Base-by-base conservation (phyloP, 2,888 invertebrate genomes). In the Melieria omissa region DNA sequence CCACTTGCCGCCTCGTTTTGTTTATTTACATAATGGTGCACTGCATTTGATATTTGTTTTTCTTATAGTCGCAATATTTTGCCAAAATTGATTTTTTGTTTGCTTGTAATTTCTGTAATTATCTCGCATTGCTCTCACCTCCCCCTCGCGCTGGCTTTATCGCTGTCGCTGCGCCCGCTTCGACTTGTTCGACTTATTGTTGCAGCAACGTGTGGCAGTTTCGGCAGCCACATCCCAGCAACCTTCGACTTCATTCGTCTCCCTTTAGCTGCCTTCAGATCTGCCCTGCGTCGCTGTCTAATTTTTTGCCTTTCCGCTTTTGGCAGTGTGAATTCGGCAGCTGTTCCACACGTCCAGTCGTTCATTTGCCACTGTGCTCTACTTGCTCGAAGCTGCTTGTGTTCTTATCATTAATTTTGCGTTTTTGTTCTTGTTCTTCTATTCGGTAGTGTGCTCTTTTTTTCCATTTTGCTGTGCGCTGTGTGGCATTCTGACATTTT, bases 401-500 rank as follows among this genome's bases (percentile, higher is more conserved):
- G 12, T 65, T 73, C 71, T 71, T 65, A 58, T 74, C 72, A 74
- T 75, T 74, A 65, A 70, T 73, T 71, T 70, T 71, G 49, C 10
- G 45, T 60, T 65, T 71, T 71, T 63, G 44, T 52, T 65, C 44
- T 68, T 71, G 46, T 57, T 52, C 63, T 29, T 29, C 29, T 29
- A 29, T 29, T 29, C 29, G 29, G 29, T 3, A 29, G 7, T 61
- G 47, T 60, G 62, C 64, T 63, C n/a, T 58, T 47, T 65, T 10
- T 71, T 66, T 67, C 65, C 60, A 65, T 14, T 68, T 49, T 58
- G 63, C 14, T 72, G 47, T 64, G 52, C 67, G 52, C 63, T 63
- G 55, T 75, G 77, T 82, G 82, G 83, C 80, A 82, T 80, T 80
- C 82, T 82, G 84, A 84, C 83, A 83, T 80, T 79, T 79, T 78